Base-by-base conservation (phyloP, 2,797 vertebrate genomes). In the Helarctos malayanus region DNA sequence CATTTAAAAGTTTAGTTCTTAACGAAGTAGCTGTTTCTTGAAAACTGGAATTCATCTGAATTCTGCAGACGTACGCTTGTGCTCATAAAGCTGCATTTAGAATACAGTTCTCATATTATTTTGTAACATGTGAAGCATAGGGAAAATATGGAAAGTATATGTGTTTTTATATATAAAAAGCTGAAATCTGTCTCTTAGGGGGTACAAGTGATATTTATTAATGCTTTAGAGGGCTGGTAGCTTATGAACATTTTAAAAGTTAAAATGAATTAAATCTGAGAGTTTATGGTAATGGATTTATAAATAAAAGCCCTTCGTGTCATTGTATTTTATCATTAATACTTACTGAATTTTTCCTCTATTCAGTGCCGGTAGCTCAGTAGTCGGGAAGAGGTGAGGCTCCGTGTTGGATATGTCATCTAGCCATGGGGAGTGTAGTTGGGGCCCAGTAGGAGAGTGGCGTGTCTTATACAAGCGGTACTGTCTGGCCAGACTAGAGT, bases 221-320 rank as follows among this genome's bases (percentile, higher is more conserved):
- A 5, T 91, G 11, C 12, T 71, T 13, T 38, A 69, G 49, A 84
- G 35, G 29, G 35, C 13, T 73, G 19, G 69, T 9, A 84, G 27
- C 23, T 45, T 88, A 27, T 63, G 69, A 56, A 27, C 6, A n/a
- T 45, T 38, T 45, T 89, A 56, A 29, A 52, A 80, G 38, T 68
- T 61, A 49, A 76, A 49, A 38, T 49, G 15, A 73, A 85, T 49
- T 49, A 78, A 79, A 91, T 41, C 47, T 52, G 56, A 27, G 29
- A 81, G 25, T 78, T 93, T 63, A 54, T 61, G 65, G 7, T 61
- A 38, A 73, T 15, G n/a, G 15, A 15, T 89, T 88, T 94, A 15
- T 68, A 65, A 93, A 47, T 88, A 10, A 82, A 76, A 76, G 18
- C 3, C 19, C 21, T 81, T 9, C 4, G 8, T 35, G 8, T 57